phyloP scores from a whole-genome alignment of 1,140 invertebrate species.

The Drosophila truncata region DNA sequence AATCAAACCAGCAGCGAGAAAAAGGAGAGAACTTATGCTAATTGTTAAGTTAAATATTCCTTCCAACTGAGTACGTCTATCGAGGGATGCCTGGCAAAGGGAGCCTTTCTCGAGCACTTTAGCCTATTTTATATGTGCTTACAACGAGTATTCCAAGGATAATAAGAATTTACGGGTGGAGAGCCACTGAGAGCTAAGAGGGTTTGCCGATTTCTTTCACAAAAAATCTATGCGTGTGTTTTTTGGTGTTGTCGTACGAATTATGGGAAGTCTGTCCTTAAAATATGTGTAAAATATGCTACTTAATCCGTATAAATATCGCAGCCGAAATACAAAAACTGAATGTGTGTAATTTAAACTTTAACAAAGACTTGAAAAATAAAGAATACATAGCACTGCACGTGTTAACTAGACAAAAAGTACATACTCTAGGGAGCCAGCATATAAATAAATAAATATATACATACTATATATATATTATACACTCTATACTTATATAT shows the following conservation, averaged over 20 bases:
- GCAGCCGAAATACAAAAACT: conserved; percentile 29
- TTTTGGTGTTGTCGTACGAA: conserved; percentile 39
- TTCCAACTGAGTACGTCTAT: conserved; percentile 48
- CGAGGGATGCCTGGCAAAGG: conserved; percentile 22
- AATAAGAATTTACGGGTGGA: conserved; percentile 22
- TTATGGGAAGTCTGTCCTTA: conserved; percentile 28
- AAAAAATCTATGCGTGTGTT: conserved; percentile 43
- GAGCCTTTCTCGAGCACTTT: conserved; percentile 36
- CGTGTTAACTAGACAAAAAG: conserved; percentile 46
- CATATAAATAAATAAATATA: conserved; percentile 33
- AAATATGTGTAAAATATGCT: conserved; percentile 49
- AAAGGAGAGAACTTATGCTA: conserved; percentile 36
- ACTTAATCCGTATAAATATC: conserved; percentile 46
- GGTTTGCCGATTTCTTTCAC: conserved; percentile 28
- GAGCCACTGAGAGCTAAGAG: conserved; percentile 3
- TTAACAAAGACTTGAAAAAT: conserved; percentile 46
- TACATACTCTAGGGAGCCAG: conserved; percentile 42
- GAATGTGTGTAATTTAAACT: conserved; percentile 43
- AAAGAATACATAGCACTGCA: conserved; percentile 32
- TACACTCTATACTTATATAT: conserved; percentile 46
- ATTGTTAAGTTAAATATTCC: conserved; percentile 66
- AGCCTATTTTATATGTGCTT: conserved; percentile 52
- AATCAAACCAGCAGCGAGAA: background rate
- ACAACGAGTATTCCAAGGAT: conserved; percentile 53
- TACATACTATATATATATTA: conserved; percentile 28